phyloP scores from a whole-genome alignment of 2,113 vertebrate genomes.

The Scomber colias region DNA sequence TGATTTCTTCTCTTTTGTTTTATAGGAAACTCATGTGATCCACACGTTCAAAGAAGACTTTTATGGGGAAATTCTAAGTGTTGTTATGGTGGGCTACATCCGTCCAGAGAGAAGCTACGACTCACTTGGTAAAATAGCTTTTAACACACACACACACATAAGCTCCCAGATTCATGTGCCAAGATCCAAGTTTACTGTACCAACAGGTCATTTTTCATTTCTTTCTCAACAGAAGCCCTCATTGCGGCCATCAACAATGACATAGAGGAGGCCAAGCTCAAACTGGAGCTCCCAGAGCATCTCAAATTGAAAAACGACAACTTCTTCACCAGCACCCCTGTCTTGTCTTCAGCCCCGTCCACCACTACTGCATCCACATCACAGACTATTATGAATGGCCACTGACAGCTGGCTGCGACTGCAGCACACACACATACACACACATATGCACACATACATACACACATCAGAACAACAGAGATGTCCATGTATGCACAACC shows the following conservation, averaged over 20 bases:
- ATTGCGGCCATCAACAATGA: conserved; percentile 92
- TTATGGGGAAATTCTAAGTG: conserved; percentile 93
- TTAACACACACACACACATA: not conserved
- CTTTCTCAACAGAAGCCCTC: conserved; percentile 87
- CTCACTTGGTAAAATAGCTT: conserved; percentile 87
- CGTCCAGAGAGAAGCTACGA: conserved; percentile 93
- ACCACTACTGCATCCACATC: conserved; percentile 40
- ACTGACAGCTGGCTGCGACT: conserved; percentile 78
- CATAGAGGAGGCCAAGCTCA: conserved; percentile 92
- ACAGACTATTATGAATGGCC: conserved; percentile 87
- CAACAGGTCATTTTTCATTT: not conserved
- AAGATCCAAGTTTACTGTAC: no score
- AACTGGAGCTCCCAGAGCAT: conserved; percentile 92
- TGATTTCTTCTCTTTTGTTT: not conserved
- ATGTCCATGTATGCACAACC: conserved; percentile 1
- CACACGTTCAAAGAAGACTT: conserved; percentile 97
- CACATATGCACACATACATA: not conserved
- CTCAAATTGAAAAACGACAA: conserved; percentile 90
- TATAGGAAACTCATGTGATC: conserved; percentile 95
- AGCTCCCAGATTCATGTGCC: no score
- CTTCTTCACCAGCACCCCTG: conserved; percentile 87
- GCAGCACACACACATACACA: not conserved
- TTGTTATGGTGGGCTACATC: conserved; percentile 94
- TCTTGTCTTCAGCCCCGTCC: conserved; percentile 38
- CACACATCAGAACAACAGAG: conserved; percentile 5